These are phyloP conservation scores for Mugil cephalus DNA, from an alignment of 2,113 vertebrate genomes.

Conservation along the genomic window DNA sequence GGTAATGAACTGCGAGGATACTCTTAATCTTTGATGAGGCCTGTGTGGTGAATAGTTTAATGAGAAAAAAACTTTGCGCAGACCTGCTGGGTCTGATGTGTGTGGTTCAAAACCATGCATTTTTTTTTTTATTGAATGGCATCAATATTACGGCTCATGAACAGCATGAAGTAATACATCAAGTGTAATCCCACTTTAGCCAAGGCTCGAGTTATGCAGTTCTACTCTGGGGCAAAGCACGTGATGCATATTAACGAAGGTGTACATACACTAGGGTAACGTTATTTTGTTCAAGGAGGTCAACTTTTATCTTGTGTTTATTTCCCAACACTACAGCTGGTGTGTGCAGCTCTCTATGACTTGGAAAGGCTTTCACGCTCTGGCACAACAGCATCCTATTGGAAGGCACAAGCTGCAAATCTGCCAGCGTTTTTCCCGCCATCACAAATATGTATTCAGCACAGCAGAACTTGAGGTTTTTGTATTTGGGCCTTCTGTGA, in stretches of 20 bases:
- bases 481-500: constrained; percentile 72
- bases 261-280: constrained; percentile 7
- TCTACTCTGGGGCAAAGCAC: constrained; percentile 14
- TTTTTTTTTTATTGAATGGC: constrained; percentile 58
- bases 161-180: constrained; percentile 28
- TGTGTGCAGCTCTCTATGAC: constrained; percentile 46
- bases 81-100: constrained; percentile 54
- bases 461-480: constrained; percentile 60
- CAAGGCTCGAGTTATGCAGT: constrained; percentile 15
- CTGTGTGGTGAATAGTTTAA: constrained; percentile 76
- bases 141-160: constrained; percentile 36
- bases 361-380: constrained; percentile 58
- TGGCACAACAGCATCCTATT: constrained; percentile 56
- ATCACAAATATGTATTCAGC: constrained; percentile 80
- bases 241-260: constrained; percentile 31
- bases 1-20: constrained; percentile 76
- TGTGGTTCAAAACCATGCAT: constrained; percentile 11
- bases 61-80: constrained; percentile 47
- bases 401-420: constrained; percentile 45
- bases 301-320: constrained; percentile 35
- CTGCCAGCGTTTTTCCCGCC: constrained; percentile 64
- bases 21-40: constrained; percentile 81
- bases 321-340: constrained; percentile 64
- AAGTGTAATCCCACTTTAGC: constrained; percentile 23
- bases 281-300: constrained; percentile 32